Base-by-base conservation (phyloP, 2,113 vertebrate species). In the Varanus salvator region DNA sequence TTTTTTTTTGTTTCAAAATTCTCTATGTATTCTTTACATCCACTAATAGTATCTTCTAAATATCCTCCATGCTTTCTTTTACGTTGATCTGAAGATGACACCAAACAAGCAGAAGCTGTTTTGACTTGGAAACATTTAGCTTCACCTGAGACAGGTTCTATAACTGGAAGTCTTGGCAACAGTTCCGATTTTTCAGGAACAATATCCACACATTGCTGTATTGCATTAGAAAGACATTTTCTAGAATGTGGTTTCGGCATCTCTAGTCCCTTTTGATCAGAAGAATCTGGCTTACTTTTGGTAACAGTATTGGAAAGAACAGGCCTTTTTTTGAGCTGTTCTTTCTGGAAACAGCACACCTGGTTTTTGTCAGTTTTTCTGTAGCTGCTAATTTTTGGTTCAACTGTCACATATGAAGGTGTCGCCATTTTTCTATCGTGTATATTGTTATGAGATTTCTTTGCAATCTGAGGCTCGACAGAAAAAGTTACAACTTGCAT, bases 41-140 rank as follows among this genome's bases (percentile, higher is more conserved):
- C 11, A 52, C 31, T 50, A 75, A 7, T 71, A 17, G 17, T 21
- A 0, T 82, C 94, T 7, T 64, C 96, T 69, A 94, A n/a, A 64
- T 44, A 92, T 31, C 96, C 96, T 27, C 97, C 97, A 52, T 97
- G 98, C 96, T 98, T 99, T 94, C 99, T 98, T 87, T 98, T 98
- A 60, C 90, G 93, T 84, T 91, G 80, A 1, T 0, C 14, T 76
- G 69, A 69, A 72, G 81, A 1, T 29, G 77, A 84, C 66, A 31
- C 75, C 27, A 87, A 48, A 57, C 93, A 57, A 84, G 25, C n/a
- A 4, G 90, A 87, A n/a, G 11, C 71, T 7, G 68, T 0, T 87
- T 87, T 91, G 6, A 57, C 80, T 77, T n/a, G 66, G 23, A 38
- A 54, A 90, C 12, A 12, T 3, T 82, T 48, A 64, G 6, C 52